phyloP scores from a whole-genome alignment of 2,113 vertebrate genomes.

The Taurulus bubalis region DNA sequence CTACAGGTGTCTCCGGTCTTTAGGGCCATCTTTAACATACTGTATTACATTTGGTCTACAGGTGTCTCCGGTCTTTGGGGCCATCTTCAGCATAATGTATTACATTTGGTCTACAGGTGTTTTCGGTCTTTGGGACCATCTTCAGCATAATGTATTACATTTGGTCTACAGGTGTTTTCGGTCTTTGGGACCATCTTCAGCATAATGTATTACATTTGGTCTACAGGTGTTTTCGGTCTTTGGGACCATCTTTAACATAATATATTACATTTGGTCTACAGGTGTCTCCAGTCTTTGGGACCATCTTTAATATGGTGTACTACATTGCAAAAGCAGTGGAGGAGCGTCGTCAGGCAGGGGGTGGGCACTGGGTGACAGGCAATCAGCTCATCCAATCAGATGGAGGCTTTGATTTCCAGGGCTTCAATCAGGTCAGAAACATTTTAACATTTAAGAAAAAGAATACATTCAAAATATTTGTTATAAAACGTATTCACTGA shows the following conservation, averaged over 20 bases:
- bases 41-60: too few relatives aligned
- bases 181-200: too few relatives aligned
- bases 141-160: conserved; percentile 87
- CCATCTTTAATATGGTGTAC: conserved; percentile 89
- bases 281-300: conserved; percentile 91
- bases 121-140: conserved; percentile 91
- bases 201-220: too few relatives aligned
- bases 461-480: not conserved
- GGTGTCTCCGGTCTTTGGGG: too few relatives aligned
- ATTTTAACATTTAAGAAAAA: not conserved
- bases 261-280: conserved; percentile 42
- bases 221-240: conserved; percentile 90
- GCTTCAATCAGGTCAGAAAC: conserved; percentile 82
- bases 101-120: conserved; percentile 84
- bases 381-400: conserved; percentile 73
- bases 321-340: conserved; percentile 84
- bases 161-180: too few relatives aligned
- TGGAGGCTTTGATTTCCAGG: conserved; percentile 76
- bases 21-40: too few relatives aligned
- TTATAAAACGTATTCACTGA: not conserved
- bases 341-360: conserved; percentile 63
- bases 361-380: conserved; percentile 85
- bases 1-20: too few relatives aligned
- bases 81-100: conserved; percentile 89
- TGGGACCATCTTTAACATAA: conserved; percentile 78